Conservation (phyloP, 2,888 invertebrate species). For the Sthenelais limicola region DNA sequence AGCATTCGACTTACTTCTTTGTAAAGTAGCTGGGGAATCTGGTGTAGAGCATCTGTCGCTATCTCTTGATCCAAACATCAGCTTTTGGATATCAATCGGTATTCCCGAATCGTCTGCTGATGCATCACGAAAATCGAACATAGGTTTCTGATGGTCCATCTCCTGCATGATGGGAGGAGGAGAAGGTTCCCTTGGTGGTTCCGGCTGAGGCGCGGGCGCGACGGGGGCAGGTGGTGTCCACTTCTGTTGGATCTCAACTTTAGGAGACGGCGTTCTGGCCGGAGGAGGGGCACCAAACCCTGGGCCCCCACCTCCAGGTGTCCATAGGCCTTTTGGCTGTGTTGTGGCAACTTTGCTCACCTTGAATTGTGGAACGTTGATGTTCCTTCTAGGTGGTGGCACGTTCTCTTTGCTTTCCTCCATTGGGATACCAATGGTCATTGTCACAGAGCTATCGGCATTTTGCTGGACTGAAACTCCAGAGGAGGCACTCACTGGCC, state of each 20-base stretch:
- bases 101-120: neutral
- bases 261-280: slow-evolving; percentile 19
- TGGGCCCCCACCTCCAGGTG: slow-evolving; percentile 3
- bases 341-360: slow-evolving; percentile 42
- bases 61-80: slow-evolving; percentile 40
- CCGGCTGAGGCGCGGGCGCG: slow-evolving; percentile 28
- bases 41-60: slow-evolving; percentile 42
- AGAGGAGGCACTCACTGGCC: slow-evolving; percentile 34
- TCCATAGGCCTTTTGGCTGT: slow-evolving; percentile 7
- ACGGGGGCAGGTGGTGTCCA: slow-evolving; percentile 27
- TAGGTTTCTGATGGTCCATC: slow-evolving; percentile 11
- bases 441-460: slow-evolving; percentile 47
- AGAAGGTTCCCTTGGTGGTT: neutral
- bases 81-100: slow-evolving; percentile 38
- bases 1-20: slow-evolving; percentile 2
- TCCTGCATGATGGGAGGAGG: neutral
- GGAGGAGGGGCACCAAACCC: neutral
- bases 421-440: slow-evolving; percentile 43
- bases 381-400: slow-evolving; percentile 16
- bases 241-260: slow-evolving; percentile 6
- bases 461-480: slow-evolving; percentile 48
- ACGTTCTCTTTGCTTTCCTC: slow-evolving; percentile 41
- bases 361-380: slow-evolving; percentile 42
- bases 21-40: slow-evolving; percentile 38
- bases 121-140: neutral